Base-by-base conservation (phyloP, 2,113 vertebrate species). In the Phaethon lepturus region DNA sequence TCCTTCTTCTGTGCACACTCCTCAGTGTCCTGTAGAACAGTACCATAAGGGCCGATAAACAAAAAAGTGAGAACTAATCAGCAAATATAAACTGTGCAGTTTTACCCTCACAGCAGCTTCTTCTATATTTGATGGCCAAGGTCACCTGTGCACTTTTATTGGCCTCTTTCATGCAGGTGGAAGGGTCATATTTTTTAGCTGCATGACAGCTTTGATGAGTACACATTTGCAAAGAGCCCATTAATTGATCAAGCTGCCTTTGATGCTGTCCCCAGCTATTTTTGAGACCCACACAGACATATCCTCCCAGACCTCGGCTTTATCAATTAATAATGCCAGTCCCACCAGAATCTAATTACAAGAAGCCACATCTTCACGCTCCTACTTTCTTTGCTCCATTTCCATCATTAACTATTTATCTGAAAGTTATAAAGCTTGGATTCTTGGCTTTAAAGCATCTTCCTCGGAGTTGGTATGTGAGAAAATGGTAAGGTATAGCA, bases 251-350 rank as follows among this genome's bases (percentile, higher is more conserved):
- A 99, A 98, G 98, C 98, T 99, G 99, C 98, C 99, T 99, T 99
- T 99, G 99, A 99, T 99, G 99, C 98, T 98, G 99, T 99, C 99
- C 99, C 98, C 99, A 99, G 98, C 98, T 98, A 99, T 98, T 98
- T 98, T 98, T 98, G 98, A 99, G 99, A 99, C 98, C 98, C 98
- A 98, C 98, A 98, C 98, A 99, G 99, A 99, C 98, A 98, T 98
- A 98, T 98, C 98, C 98, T 98, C 98, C 98, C 98, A 99, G 99
- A 99, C 98, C 98, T 98, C 97, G 93, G 98, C 98, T 99, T 99
- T 99, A 99, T 99, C 99, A 99, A 99, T 99, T 99, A 99, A 99
- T 99, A 99, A 99, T 99, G 98, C 98, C 93, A 97, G 99, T 99
- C 99, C 99, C 99, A 99, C 99, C 99, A 98, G 98, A 99, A 98